A percentile compares a stretch with the other conserved stretches of the same genome.
Conservation (phyloP, 2,888 invertebrate species). For the Galerucella nymphaeae region DNA sequence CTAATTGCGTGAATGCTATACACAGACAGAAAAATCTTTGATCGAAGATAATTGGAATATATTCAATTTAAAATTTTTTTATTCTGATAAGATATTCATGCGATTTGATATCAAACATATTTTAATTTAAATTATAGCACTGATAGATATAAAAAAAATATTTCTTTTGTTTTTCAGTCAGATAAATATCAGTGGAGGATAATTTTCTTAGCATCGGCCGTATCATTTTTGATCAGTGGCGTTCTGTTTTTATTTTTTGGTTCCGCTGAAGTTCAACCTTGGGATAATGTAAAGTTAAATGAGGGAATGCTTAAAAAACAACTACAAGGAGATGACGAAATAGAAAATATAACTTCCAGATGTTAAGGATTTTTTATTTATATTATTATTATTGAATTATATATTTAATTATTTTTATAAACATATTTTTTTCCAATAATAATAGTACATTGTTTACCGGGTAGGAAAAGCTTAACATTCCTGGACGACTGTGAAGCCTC, state of each 20-base stretch:
- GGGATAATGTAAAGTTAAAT: conserved; percentile 36
- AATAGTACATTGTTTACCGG: too few species aligned
- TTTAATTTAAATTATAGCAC: background rate
- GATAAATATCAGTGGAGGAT: conserved; percentile 47
- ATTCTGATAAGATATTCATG: too few species aligned
- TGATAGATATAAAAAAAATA: background rate
- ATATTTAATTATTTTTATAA: background rate
- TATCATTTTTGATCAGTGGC: conserved; percentile 42
- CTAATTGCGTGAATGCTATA: too few species aligned
- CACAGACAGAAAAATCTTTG: too few species aligned
- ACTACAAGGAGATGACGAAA: background rate
- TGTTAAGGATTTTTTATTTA: background rate
- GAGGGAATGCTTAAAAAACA: background rate
- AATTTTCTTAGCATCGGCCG: conserved; percentile 45
- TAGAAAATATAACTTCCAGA: background rate
- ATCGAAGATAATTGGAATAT: background rate
- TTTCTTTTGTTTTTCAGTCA: conserved; percentile 39
- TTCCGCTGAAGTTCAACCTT: conserved; percentile 45
- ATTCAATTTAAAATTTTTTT: background rate
- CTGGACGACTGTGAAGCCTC: too few species aligned
- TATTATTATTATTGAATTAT: background rate
- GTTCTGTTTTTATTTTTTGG: conserved; percentile 41
- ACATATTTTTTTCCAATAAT: background rate
- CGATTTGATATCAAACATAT: too few species aligned
- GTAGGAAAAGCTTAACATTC: too few species aligned